phyloP scores from a whole-genome alignment of 2,113 vertebrate genomes.

The Anhinga rufa region DNA sequence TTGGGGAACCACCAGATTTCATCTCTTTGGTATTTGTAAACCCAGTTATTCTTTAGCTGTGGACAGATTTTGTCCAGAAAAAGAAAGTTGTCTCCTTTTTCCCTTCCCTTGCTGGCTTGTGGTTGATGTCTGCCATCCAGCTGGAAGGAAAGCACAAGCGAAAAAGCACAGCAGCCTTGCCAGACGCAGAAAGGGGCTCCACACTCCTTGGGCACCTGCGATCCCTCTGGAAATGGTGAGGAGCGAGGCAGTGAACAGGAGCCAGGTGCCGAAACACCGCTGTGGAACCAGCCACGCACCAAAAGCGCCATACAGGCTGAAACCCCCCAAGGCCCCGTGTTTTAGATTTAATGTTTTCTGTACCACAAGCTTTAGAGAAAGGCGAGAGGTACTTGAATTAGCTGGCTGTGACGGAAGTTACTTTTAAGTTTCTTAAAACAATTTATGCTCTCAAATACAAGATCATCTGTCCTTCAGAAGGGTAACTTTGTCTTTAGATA shows the following conservation, averaged over 20 bases:
- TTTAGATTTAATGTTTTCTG: background rate
- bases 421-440: background rate
- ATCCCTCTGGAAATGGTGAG: background rate
- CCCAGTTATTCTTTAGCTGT: background rate
- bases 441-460: background rate
- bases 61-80: background rate
- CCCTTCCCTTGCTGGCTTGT: background rate
- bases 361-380: background rate
- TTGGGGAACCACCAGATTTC: background rate
- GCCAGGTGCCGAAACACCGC: background rate
- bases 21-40: background rate
- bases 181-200: background rate
- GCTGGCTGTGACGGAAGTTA: background rate
- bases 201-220: background rate
- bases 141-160: background rate
- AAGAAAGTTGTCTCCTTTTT: background rate
- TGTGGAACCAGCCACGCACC: background rate
- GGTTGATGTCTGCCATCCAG: background rate
- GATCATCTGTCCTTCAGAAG: background rate
- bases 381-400: background rate
- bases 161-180: accelerated
- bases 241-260: background rate
- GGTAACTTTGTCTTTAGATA: background rate
- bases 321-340: background rate
- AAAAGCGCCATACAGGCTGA: accelerated